Base-by-base conservation (phyloP, 2,797 vertebrate species). In the Gallinago stenura region DNA sequence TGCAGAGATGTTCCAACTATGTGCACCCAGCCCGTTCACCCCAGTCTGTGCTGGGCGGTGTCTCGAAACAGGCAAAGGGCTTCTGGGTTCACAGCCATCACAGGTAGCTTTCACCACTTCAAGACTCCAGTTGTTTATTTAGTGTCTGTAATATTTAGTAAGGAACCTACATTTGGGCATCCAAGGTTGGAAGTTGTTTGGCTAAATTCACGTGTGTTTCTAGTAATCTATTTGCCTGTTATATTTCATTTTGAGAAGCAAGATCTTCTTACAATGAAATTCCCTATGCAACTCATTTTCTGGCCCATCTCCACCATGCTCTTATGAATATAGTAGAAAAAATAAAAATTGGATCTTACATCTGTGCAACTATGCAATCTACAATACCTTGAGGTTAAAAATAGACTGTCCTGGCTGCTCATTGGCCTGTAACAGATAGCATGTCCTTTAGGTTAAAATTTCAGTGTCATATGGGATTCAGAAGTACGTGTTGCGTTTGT, bases 11-110 rank as follows among this genome's bases (percentile, higher is more conserved):
- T 48, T 83, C 45, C 57, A 91, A 48, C 48, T 41, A 12, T 0
- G 1, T 24, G 61, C 30, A 71, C 11, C 5, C 60, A 89, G 37
- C 13, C 43, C 3, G 2, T 76, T 50, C 30, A 56, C 5, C 22
- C 12, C 8, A 39, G n/a, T 31, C 19, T 69, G 15, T 35, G 41
- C 56, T 65, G n/a, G 48, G 41, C n/a, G 7, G 17, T 21, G 17
- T 25, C 56, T 51, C 0, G 0, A 58, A 22, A 76, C 0, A 48
- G 25, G 15, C 31, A 88, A 76, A 84, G 33, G 43, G 12, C 28
- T 93, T 89, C 66, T 71, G 56, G 9, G 9, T 51, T 88, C 61
- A 50, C 43, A 66, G 41, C 6, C 22, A 61, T 61, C 39, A 33
- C 54, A 61, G 19, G 12, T n/a, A 89, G 84, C 19, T 68, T 33